phyloP scores from a whole-genome alignment of 2,113 vertebrate species.

The Miniopterus natalensis region DNA sequence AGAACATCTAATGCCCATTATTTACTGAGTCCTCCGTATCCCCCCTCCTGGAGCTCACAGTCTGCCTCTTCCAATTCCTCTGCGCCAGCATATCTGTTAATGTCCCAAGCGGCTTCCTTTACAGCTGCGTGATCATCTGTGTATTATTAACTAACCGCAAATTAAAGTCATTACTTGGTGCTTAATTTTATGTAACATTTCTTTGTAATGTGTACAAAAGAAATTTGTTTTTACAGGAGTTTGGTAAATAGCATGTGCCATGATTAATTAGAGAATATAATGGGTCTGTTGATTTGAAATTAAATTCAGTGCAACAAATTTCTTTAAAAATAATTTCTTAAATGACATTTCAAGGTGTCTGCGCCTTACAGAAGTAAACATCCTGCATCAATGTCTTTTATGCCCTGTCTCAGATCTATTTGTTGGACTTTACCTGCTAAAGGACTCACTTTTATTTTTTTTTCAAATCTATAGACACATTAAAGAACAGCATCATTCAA shows the following conservation, averaged over 20 bases:
- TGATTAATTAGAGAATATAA: slow-evolving; percentile 78
- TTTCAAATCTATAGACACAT: background rate
- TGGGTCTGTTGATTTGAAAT: slow-evolving; percentile 72
- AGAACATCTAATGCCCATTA: background rate
- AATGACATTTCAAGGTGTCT: slow-evolving; percentile 64
- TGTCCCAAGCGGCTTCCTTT: slow-evolving; percentile 78
- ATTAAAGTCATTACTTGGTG: slow-evolving; percentile 87
- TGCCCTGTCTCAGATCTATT: background rate
- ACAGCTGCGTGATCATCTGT: slow-evolving; percentile 79
- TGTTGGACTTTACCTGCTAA: background rate
- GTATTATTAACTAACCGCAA: slow-evolving; percentile 85
- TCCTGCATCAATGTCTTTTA: background rate
- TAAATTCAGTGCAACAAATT: slow-evolving; percentile 68
- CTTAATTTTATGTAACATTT: slow-evolving; percentile 85
- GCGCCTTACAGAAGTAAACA: background rate
- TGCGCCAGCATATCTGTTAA: slow-evolving; percentile 72
- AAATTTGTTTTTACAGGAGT: slow-evolving; percentile 83
- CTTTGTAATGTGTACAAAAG: slow-evolving; percentile 84
- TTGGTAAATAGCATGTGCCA: slow-evolving; percentile 83
- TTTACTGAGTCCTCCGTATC: background rate
- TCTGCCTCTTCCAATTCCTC: background rate
- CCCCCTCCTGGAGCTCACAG: background rate
- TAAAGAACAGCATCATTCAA: slow-evolving; percentile 5
- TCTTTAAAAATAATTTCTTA: slow-evolving; percentile 76
- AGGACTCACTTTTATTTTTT: slow-evolving; percentile 31